A percentile compares a stretch with the other conserved stretches of the same genome.
phyloP scores from a whole-genome alignment of 2,888 invertebrate genomes.

The Anodontia alba region DNA sequence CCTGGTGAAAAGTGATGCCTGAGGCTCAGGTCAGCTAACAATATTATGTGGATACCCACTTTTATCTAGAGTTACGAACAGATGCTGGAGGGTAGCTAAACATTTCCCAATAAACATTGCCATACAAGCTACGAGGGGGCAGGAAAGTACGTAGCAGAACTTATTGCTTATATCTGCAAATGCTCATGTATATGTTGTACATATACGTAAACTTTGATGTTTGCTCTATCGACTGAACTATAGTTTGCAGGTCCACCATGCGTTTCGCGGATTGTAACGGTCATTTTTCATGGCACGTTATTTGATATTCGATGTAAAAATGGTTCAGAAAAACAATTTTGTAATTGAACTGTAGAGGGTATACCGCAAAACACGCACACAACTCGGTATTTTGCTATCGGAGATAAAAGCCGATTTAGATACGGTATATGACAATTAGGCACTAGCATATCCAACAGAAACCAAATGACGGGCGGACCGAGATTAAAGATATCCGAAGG shows the following conservation, averaged over 20 bases:
- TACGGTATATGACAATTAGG: not conserved
- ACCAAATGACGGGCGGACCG: not conserved
- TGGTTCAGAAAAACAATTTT: not conserved
- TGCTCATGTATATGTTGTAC: not conserved
- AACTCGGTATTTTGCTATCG: not conserved
- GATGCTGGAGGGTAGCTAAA: too few relatives aligned
- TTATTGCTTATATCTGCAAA: not conserved
- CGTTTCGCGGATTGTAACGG: not conserved
- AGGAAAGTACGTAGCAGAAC: not conserved
- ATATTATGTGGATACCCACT: too few relatives aligned
- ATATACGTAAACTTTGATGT: not conserved
- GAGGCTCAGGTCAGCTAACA: too few relatives aligned
- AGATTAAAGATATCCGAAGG: not conserved
- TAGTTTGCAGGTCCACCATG: not conserved
- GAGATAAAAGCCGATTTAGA: slow-evolving; percentile 15
- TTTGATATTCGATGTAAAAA: slow-evolving; percentile 2
- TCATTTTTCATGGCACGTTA: not conserved
- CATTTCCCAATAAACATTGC: too few relatives aligned
- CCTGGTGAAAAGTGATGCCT: too few relatives aligned
- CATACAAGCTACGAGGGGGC: not conserved
- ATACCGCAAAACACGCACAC: not conserved
- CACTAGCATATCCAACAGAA: not conserved
- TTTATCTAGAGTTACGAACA: too few relatives aligned
- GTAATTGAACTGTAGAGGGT: not conserved
- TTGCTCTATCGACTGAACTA: not conserved